Percentiles rank a stretch among this genome's conserved stretches.
Evolutionary conservation across 2,113 vertebrate genomes (phyloP).

Genomic region (Australoheros scitulus): DNA sequence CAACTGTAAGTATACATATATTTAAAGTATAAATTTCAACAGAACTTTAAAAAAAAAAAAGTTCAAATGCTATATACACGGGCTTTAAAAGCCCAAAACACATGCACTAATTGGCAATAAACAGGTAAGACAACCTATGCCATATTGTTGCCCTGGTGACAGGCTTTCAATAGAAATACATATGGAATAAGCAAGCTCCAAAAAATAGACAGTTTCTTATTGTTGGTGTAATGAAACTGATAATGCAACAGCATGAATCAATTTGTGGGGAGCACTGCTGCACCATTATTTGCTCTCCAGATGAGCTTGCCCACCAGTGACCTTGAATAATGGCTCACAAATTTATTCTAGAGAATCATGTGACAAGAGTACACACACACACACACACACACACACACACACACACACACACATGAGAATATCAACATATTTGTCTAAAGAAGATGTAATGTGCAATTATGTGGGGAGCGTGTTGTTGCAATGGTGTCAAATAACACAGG

Average conservation of each 20-base stretch:
- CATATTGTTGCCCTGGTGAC: not conserved
- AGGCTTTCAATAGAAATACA: not conserved
- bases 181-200: slow-evolving; percentile 1
- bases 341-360: slow-evolving; percentile 43
- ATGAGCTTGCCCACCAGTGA: slow-evolving; percentile 43
- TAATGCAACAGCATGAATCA: slow-evolving; percentile 33
- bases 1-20: no score
- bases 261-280: slow-evolving; percentile 32
- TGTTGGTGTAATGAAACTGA: slow-evolving; percentile 25
- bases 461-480: slow-evolving; percentile 15
- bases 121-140: not conserved
- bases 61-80: not conserved
- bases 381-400: slow-evolving; percentile 9
- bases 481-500: slow-evolving; percentile 20
- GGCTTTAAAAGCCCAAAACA: not conserved
- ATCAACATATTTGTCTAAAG: slow-evolving; percentile 39
- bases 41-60: no score
- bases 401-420: not conserved
- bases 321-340: slow-evolving; percentile 46
- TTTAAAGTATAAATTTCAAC: no score
- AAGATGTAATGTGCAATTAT: slow-evolving; percentile 56
- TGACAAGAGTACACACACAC: slow-evolving; percentile 23
- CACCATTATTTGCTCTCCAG: slow-evolving; percentile 44
- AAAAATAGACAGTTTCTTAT: slow-evolving; percentile 13
- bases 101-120: not conserved